Base-by-base conservation (phyloP, 2,797 vertebrate genomes). In the Diglossa cyanea region DNA sequence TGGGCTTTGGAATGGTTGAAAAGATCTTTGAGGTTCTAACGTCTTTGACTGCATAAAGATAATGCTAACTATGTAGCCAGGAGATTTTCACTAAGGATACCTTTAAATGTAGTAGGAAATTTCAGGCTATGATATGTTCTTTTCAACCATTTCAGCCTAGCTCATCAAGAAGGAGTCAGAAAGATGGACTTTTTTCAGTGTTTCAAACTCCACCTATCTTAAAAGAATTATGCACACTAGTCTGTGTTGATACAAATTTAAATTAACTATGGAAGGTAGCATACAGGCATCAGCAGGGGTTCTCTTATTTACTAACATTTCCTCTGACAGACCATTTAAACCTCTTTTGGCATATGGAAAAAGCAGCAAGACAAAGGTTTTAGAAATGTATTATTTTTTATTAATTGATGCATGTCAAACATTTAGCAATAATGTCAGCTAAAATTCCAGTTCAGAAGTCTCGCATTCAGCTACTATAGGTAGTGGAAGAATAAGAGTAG, bases 221-320 rank as follows among this genome's bases (percentile, higher is more conserved):
- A 35, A 91, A 81, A 94, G 48, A 92, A 89, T 68, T 92, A 94
- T 86, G 63, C 37, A 47, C 15, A 42, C 19, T 42, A 76, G 81
- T 72, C 93, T 79, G 71, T 48, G 21, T 67, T 75, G 90, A 84
- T 86, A 85, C 37, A 90, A 94, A 78, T 74, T 62, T 95, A 68
- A 90, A 93, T 70, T 80, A 88, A 75, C 18, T 89, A 31, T 31
- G 20, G 40, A 45, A 82, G 23, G 21, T 47, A 88, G 33, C 39
- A 67, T 54, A 65, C 6, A 65, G 28, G 39, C n/a, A 72, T 91
- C 55, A 68, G 4, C 68, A 40, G 68, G 17, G 21, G 13, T 82
- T 81, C 25, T 96, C 67, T 82, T 76, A 90, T 97, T 95, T 95
- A 67, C 26, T 88, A 70, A 44, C 11, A 44, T 50, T 93, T 87